Conservation (phyloP, 2,797 vertebrate genomes). For the Poecilia velifera region DNA sequence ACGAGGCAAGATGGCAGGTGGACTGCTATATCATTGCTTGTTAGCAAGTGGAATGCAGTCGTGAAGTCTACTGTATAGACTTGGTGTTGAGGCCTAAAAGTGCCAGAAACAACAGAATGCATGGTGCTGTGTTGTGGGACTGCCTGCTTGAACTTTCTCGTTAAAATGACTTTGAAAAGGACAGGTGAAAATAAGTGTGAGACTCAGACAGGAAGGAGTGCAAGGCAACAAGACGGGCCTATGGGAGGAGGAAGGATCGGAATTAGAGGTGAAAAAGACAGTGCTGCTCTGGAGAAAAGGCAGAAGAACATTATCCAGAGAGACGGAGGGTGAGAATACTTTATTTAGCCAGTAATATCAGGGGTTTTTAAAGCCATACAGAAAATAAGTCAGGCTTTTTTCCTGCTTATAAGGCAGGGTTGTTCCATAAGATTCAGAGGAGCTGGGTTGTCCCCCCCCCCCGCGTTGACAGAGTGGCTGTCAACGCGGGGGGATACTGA, state of each 20-base stretch:
- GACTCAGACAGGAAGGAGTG: conserved; percentile 11
- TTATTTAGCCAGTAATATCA: conserved; percentile 20
- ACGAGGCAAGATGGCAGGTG: background rate
- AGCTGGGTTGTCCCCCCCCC: background rate
- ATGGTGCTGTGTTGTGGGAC: background rate
- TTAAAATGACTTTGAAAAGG: conserved; percentile 36
- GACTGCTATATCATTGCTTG: background rate
- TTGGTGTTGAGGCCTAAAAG: conserved; percentile 10
- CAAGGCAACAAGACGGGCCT: conserved; percentile 13
- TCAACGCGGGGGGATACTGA: background rate
- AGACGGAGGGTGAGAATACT: conserved; percentile 10
- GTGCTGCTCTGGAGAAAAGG: background rate
- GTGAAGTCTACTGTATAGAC: background rate
- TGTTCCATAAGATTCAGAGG: background rate
- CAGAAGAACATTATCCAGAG: background rate
- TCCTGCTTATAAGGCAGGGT: conserved; percentile 8
- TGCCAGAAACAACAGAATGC: conserved; percentile 12
- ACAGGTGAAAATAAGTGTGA: conserved; percentile 23
- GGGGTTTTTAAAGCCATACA: conserved; percentile 12
- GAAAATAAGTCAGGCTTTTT: conserved; percentile 5
- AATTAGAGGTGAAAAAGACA: conserved; percentile 18
- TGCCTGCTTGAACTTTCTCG: conserved; percentile 7
- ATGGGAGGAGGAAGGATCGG: background rate
- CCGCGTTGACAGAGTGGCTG: no score
- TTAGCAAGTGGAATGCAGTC: background rate